These are phyloP conservation scores for Erpobdella octoculata DNA, from an alignment of 2,888 invertebrate genomes.

Conservation along the genomic window DNA sequence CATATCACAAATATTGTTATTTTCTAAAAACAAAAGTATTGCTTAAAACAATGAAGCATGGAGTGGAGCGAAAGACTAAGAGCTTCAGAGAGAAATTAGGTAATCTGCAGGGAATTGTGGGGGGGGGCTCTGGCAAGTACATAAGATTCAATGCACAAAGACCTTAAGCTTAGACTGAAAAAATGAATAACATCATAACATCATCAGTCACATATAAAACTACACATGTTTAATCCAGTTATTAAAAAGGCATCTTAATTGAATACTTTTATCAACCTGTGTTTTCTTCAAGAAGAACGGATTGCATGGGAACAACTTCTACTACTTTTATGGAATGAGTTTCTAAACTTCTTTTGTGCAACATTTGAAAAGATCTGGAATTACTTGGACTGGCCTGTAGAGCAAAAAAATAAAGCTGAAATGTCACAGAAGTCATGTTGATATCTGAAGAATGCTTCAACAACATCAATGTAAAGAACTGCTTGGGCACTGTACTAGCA, in stretches of 20 bases:
- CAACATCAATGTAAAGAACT: slow-evolving; percentile 74
- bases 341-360: neutral
- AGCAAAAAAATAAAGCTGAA: too few relatives aligned
- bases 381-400: too few relatives aligned
- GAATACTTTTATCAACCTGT: neutral
- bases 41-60: too few relatives aligned
- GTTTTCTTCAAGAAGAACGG: neutral
- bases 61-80: too few relatives aligned
- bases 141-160: too few relatives aligned
- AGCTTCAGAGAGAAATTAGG: too few relatives aligned
- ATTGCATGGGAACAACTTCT: slow-evolving; percentile 17
- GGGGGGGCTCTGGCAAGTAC: too few relatives aligned
- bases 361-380: slow-evolving; percentile 14
- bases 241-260: neutral
- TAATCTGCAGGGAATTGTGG: too few relatives aligned
- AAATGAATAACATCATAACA: neutral
- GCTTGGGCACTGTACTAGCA: neutral
- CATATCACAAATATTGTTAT: too few relatives aligned
- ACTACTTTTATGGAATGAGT: slow-evolving; percentile 20
- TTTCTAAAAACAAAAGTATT: too few relatives aligned
- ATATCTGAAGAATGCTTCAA: slow-evolving; percentile 60
- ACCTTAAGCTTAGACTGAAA: too few relatives aligned
- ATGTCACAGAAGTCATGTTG: too few relatives aligned
- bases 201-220: neutral
- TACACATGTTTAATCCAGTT: neutral